These are phyloP conservation scores for Rotaria socialis DNA, from an alignment of 2,888 invertebrate genomes.

Conservation along the genomic window DNA sequence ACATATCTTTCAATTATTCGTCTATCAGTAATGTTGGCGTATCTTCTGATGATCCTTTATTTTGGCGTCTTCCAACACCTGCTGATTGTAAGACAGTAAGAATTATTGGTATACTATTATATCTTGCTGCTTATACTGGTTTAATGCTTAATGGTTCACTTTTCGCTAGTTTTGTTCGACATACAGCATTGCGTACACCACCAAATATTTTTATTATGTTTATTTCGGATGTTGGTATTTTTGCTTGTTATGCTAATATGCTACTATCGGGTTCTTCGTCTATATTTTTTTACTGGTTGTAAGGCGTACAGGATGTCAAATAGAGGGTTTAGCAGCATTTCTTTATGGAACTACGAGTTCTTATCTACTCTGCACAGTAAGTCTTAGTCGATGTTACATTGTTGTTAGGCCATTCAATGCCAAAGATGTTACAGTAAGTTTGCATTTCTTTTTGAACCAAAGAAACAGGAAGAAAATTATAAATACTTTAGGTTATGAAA, in stretches of 20 bases:
- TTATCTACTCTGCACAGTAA: neutral
- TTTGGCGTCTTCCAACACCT: neutral
- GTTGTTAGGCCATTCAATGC: neutral
- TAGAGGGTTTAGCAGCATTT: neutral
- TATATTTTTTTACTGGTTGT: neutral
- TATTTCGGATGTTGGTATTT: neutral
- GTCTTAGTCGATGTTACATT: neutral
- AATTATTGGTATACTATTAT: slow-evolving; percentile 1
- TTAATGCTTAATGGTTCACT: neutral
- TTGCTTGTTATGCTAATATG: neutral
- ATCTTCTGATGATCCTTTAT: neutral
- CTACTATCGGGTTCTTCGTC: neutral
- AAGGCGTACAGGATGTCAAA: neutral
- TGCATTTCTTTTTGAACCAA: neutral
- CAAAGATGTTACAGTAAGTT: neutral
- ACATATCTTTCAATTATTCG: neutral
- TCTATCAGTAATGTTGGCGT: neutral
- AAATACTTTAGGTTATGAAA: neutral
- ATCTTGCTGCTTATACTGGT: neutral
- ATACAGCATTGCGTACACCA: neutral
- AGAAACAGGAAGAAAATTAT: neutral
- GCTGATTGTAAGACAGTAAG: neutral
- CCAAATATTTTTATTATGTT: neutral
- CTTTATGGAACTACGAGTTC: neutral
- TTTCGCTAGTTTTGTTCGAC: neutral